These are phyloP conservation scores for Nothobranchius furzeri DNA, from an alignment of 2,113 vertebrate species.

Conservation along the genomic window DNA sequence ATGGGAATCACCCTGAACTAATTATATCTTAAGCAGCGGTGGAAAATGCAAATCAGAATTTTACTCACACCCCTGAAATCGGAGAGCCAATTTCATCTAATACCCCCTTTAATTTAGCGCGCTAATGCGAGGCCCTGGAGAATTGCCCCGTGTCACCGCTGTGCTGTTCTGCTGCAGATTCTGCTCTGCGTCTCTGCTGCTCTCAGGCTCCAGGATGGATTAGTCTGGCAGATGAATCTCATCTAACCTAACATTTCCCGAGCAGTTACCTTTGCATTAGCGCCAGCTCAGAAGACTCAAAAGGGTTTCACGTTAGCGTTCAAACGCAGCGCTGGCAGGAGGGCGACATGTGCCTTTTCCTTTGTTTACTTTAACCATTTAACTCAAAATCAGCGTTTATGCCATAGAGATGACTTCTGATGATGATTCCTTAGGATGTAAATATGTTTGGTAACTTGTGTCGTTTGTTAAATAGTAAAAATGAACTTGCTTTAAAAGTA, in stretches of 20 bases:
- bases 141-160: constrained; percentile 78
- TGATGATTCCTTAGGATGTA: neutral
- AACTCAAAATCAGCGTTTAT: constrained; percentile 21
- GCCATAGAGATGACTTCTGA: neutral
- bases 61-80: constrained; percentile 87
- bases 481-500: too few species aligned
- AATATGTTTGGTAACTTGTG: too few species aligned
- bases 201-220: constrained; percentile 74
- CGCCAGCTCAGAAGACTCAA: constrained; percentile 61
- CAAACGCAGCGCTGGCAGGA: constrained; percentile 49
- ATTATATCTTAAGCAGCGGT: constrained; percentile 84
- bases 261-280: constrained; percentile 74
- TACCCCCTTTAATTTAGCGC: constrained; percentile 85
- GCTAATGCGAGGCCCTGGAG: constrained; percentile 83
- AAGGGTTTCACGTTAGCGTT: constrained; percentile 66
- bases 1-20: constrained; percentile 85
- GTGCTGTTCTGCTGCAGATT: constrained; percentile 66
- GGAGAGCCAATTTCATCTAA: constrained; percentile 87
- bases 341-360: constrained; percentile 31
- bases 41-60: constrained; percentile 86
- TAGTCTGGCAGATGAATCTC: constrained; percentile 76
- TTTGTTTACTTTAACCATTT: constrained; percentile 57
- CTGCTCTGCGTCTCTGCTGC: constrained; percentile 47
- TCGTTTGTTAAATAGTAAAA: too few species aligned
- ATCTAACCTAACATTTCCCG: constrained; percentile 79